A percentile compares a stretch with the other conserved stretches of the same genome.
These are phyloP conservation scores for Ctenochaetus hawaiiensis DNA, from an alignment of 2,797 vertebrate species.

Conservation along the genomic window DNA sequence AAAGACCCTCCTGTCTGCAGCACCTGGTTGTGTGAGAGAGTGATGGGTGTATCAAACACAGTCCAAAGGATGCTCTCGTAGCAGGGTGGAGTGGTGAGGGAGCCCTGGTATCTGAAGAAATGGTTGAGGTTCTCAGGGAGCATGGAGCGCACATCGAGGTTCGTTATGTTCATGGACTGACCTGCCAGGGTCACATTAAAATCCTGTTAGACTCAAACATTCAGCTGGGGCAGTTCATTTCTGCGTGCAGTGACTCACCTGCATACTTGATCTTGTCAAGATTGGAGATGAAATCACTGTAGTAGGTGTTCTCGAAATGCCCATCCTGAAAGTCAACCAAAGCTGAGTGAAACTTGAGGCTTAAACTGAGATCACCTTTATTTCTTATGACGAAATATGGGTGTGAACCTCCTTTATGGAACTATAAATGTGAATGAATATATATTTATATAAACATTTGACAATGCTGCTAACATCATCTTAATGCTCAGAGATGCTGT, in stretches of 20 bases:
- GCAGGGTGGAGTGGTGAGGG: slow-evolving; percentile 94
- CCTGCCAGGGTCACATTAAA: slow-evolving; percentile 73
- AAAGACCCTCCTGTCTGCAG: background rate
- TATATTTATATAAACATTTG: no score
- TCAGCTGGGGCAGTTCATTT: accelerated
- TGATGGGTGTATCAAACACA: slow-evolving; percentile 87
- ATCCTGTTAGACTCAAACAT: background rate
- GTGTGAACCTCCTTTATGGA: background rate
- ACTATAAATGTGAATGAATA: background rate
- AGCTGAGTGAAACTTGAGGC: background rate
- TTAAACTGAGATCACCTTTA: background rate
- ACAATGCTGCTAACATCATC: no score
- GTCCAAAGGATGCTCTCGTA: slow-evolving; percentile 94
- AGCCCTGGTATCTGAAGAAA: slow-evolving; percentile 93
- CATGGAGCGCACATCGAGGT: slow-evolving; percentile 88
- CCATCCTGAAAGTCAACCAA: slow-evolving; percentile 83
- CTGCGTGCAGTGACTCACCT: slow-evolving; percentile 81
- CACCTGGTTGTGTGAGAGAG: slow-evolving; percentile 91
- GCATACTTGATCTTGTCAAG: slow-evolving; percentile 87
- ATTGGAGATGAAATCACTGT: slow-evolving; percentile 89
- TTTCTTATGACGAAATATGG: no score
- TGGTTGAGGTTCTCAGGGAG: slow-evolving; percentile 86
- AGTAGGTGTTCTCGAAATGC: slow-evolving; percentile 93
- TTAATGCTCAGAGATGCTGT: no score
- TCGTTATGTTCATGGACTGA: slow-evolving; percentile 83